Conservation (phyloP, 2,113 vertebrate genomes). For the Lampris incognitus region DNA sequence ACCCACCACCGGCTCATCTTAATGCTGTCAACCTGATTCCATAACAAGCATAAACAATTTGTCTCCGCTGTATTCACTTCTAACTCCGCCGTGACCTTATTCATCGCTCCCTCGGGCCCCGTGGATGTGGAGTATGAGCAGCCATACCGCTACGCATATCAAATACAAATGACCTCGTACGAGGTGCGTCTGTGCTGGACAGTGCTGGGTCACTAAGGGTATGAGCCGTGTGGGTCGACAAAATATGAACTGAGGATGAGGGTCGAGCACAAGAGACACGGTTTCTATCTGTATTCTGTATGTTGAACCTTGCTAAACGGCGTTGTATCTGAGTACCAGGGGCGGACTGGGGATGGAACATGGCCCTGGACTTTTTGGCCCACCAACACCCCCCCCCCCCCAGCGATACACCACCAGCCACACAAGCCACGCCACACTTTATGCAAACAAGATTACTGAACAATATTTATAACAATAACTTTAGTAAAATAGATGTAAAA, state of each 20-base stretch:
- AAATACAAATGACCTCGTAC: constrained; percentile 33
- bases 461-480: too few species aligned
- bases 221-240: not conserved
- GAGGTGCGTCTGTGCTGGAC: not conserved
- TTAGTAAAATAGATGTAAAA: too few species aligned
- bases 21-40: constrained; percentile 61
- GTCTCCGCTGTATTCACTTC: constrained; percentile 60
- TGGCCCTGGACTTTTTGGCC: too few species aligned
- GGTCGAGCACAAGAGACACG: too few species aligned
- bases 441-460: too few species aligned
- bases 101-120: constrained; percentile 56
- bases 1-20: constrained; percentile 59
- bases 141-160: constrained; percentile 54
- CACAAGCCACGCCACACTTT: too few species aligned
- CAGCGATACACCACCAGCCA: too few species aligned
- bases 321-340: too few species aligned
- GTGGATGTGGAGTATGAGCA: constrained; percentile 49
- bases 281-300: too few species aligned
- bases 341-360: too few species aligned
- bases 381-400: too few species aligned
- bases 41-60: constrained; percentile 72
- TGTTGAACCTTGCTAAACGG: too few species aligned
- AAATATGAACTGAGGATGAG: constrained; percentile 5
- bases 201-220: constrained; percentile 4
- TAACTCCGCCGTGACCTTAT: constrained; percentile 60